Percentiles rank a stretch among this genome's conserved stretches.
Evolutionary conservation across 2,888 invertebrate genomes (phyloP).

Genomic region (Aleiodes leptofemur): DNA sequence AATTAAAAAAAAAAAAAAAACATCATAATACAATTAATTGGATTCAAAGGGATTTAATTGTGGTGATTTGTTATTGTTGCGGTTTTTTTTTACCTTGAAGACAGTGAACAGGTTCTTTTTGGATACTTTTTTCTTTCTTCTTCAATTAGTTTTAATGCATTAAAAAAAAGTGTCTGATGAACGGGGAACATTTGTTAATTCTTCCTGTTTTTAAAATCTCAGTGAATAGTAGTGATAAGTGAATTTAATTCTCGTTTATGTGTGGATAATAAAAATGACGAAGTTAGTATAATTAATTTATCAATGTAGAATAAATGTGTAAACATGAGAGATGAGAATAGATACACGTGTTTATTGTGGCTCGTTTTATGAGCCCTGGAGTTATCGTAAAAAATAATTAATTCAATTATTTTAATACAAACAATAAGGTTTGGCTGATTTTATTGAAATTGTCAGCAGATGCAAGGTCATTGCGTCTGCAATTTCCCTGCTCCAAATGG

Average conservation of each 20-base stretch:
- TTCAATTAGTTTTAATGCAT: too few relatives aligned
- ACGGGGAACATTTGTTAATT: too few relatives aligned
- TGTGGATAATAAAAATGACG: background rate
- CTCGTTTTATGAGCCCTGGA: background rate
- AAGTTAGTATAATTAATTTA: background rate
- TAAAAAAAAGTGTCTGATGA: too few relatives aligned
- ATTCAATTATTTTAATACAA: too few relatives aligned
- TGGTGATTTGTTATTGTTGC: too few relatives aligned
- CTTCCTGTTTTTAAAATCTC: background rate
- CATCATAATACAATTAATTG: too few relatives aligned
- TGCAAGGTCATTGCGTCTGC: slow-evolving; percentile 24
- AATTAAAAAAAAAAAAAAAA: too few relatives aligned
- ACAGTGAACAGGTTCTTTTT: too few relatives aligned
- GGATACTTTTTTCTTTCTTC: too few relatives aligned
- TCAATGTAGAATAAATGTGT: slow-evolving; percentile 10
- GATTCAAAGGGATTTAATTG: too few relatives aligned
- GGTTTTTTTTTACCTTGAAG: too few relatives aligned
- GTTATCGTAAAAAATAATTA: background rate
- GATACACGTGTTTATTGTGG: background rate
- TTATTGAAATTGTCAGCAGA: background rate
- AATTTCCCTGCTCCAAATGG: background rate
- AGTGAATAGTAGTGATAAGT: slow-evolving; percentile 11
- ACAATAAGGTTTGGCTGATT: too few relatives aligned
- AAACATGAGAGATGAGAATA: slow-evolving; percentile 23
- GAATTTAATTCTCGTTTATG: slow-evolving; percentile 10